Conservation (phyloP, 1,140 invertebrate genomes). For the Drosophila littoralis region DNA sequence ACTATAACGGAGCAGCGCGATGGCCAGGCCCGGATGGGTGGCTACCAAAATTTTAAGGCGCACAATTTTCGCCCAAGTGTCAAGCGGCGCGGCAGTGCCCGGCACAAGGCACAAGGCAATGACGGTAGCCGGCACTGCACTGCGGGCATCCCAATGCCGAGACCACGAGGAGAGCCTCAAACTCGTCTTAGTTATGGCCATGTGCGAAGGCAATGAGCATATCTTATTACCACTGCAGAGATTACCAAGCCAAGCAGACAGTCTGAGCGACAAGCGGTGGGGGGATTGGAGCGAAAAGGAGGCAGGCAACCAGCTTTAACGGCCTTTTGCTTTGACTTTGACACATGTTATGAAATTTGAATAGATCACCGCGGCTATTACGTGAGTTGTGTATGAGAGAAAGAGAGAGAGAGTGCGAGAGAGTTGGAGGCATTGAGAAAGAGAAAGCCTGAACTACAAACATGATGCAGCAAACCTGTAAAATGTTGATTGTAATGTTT, state of each 20-base stretch:
- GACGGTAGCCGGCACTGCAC: constrained; percentile 65
- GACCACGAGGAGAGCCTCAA: constrained; percentile 25
- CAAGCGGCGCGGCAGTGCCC: constrained; percentile 17
- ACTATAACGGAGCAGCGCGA: constrained; percentile 63
- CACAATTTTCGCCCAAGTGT: constrained; percentile 51
- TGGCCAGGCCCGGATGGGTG: constrained; percentile 49
- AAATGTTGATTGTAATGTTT: constrained; percentile 46
- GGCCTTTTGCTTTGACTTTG: constrained; percentile 77
- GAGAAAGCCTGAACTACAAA: constrained; percentile 3
- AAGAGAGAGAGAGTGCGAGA: background rate
- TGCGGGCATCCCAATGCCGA: constrained; percentile 62
- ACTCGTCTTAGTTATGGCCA: constrained; percentile 46
- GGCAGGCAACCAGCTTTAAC: constrained; percentile 60
- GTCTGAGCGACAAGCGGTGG: too few species aligned
- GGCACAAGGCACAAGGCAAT: constrained; percentile 4
- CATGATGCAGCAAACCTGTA: constrained; percentile 71
- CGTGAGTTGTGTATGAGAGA: constrained; percentile 16
- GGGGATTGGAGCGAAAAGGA: constrained; percentile 11
- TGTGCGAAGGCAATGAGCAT: constrained; percentile 58
- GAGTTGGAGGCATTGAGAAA: background rate
- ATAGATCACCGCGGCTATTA: constrained; percentile 66
- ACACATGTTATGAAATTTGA: constrained; percentile 81
- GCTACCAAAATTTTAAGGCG: constrained; percentile 56
- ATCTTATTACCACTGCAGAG: constrained; percentile 78
- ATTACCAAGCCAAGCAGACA: constrained; percentile 19